Evolutionary conservation across 2,888 invertebrate genomes (phyloP).

Genomic region (Parnassius smintheus): DNA sequence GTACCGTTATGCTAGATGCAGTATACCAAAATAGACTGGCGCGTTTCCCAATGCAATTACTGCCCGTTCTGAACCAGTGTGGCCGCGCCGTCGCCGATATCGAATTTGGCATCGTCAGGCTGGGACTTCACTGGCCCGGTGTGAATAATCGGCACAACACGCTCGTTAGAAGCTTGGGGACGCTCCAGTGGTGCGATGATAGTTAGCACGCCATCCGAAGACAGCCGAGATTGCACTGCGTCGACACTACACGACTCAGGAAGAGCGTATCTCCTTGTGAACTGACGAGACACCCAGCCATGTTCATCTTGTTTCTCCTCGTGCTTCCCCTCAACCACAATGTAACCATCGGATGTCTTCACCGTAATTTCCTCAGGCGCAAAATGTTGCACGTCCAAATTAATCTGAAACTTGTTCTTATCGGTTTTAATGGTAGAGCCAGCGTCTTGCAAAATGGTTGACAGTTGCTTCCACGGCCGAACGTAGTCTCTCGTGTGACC

Average conservation of each 20-base stretch:
- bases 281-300: constrained; percentile 86
- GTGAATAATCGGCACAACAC: constrained; percentile 74
- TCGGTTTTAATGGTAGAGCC: constrained; percentile 76
- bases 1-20: not conserved
- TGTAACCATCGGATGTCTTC: constrained; percentile 84
- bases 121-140: constrained; percentile 67
- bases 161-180: constrained; percentile 48
- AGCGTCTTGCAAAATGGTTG: constrained; percentile 62
- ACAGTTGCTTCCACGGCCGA: constrained; percentile 59
- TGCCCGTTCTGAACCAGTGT: constrained; percentile 36
- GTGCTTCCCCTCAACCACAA: constrained; percentile 88
- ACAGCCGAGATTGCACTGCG: constrained; percentile 84
- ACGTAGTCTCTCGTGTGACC: constrained; percentile 48
- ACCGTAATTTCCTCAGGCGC: constrained; percentile 87
- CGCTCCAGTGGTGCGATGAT: constrained; percentile 83
- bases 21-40: constrained; percentile 7
- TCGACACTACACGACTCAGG: constrained; percentile 85
- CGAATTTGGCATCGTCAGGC: constrained; percentile 23
- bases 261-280: constrained; percentile 85
- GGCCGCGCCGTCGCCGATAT: constrained; percentile 24
- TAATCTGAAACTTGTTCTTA: constrained; percentile 83
- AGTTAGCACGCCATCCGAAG: constrained; percentile 87
- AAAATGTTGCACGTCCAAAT: constrained; percentile 88
- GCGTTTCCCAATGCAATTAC: constrained; percentile 21
- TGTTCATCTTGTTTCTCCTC: constrained; percentile 87